Evolutionary conservation across 2,113 vertebrate genomes (phyloP), one percentile per base, ranked within the genome.

Genomic region (Mus spicilegus): DNA sequence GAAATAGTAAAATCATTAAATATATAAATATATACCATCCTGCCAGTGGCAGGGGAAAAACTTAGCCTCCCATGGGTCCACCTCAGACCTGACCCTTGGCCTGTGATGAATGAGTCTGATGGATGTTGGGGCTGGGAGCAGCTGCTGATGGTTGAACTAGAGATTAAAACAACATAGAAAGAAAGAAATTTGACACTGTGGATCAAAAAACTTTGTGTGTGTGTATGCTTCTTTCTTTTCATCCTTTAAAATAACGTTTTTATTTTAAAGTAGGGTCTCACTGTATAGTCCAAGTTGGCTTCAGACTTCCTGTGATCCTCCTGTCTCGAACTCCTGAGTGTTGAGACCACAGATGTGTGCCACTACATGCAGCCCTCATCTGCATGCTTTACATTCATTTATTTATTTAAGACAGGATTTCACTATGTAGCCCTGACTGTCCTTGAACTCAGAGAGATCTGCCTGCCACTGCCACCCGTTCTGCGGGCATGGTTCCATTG

Each of bases 171-270:
- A 94, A 39, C 36, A 67, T 39, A 30, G 77, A 87, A 85, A 69
- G 67, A 73, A 84, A 81, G 67, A 73, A 84, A 81, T 82, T 86
- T 96, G 90, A 96, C 11, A 20, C 46, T 9, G 81, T 56, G 65
- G 58, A 90, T 92, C 36, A 69, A 94, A 96, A 95, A 81, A 65
- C 69, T 61, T 94, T 82, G n/a, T 49, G 49, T 49, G 5, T 13
- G 12, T 54, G 7, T 54, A 54, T 54, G 1, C n/a, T 12, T 82
- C 9, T 85, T 63, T 63, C 7, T 30, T 86, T 46, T 65, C 11
- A 8, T 87, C 63, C 28, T 87, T 24, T 69, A 82, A 82, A 82
- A 26, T 82, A 49, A 61, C 69, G 17, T 69, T 63, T 87, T 30
- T 65, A 67, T 69, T 85, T 85, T 69, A 46, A 86, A 28, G 63